A percentile compares a stretch with the other conserved stretches of the same genome.
Evolutionary conservation across 2,113 vertebrate species (phyloP).

Genomic region (Hoplias malabaricus): DNA sequence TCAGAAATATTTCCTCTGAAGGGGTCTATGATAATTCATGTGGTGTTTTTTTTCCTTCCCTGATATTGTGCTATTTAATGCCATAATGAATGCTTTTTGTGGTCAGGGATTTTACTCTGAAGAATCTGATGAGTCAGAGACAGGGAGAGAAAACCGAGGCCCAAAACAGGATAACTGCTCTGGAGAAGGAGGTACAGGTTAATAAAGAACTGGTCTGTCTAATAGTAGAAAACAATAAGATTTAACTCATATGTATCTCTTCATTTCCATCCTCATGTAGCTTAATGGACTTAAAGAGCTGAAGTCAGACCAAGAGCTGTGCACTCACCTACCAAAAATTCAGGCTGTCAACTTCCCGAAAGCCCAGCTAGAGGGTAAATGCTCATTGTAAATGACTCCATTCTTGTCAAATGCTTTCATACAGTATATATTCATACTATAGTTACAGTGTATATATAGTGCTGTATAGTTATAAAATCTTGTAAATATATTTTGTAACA

Average conservation of each 20-base stretch:
- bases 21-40: not conserved
- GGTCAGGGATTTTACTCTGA: conserved; percentile 58
- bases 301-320: not conserved
- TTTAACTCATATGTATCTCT: not conserved
- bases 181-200: conserved; percentile 59
- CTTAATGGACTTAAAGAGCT: conserved; percentile 49
- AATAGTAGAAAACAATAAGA: not conserved
- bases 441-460: too few species aligned
- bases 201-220: not conserved
- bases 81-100: not conserved
- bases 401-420: not conserved
- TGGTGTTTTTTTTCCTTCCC: not conserved
- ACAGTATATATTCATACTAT: too few species aligned
- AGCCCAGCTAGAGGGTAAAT: conserved; percentile 56
- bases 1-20: not conserved
- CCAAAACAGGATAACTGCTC: conserved; percentile 54
- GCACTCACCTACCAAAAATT: not conserved
- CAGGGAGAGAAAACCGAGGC: conserved; percentile 54
- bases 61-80: not conserved
- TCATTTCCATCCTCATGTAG: conserved; percentile 37
- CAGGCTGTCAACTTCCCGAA: conserved; percentile 39
- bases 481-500: too few species aligned
- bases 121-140: conserved; percentile 48
- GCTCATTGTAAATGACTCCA: not conserved
- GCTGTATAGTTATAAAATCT: too few species aligned